Percentiles rank a stretch among this genome's conserved stretches.
Evolutionary conservation across 2,113 vertebrate genomes (phyloP).

Genomic region (Siniperca knerii): DNA sequence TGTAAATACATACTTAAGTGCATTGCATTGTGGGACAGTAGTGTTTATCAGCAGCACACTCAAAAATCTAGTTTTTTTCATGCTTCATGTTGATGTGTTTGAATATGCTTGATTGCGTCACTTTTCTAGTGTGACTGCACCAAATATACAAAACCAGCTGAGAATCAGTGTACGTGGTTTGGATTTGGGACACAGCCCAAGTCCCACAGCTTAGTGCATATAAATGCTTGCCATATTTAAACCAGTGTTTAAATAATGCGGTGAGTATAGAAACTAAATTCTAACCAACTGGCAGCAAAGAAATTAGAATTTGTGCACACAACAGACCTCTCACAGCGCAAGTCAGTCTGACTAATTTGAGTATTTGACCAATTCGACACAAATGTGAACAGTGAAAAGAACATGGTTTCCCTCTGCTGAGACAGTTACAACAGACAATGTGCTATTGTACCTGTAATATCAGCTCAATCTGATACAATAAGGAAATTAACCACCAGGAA

Average conservation of each 20-base stretch:
- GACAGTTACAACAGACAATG: background rate
- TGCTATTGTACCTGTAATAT: background rate
- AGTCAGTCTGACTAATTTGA: background rate
- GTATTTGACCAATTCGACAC: background rate
- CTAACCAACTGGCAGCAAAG: background rate
- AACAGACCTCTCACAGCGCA: background rate
- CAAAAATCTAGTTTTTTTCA: too few relatives aligned
- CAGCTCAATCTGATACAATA: background rate
- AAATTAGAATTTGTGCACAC: background rate
- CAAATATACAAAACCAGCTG: background rate
- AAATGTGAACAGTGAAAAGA: background rate
- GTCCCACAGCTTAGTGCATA: background rate
- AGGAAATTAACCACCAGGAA: constrained; percentile 19
- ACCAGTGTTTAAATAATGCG: background rate
- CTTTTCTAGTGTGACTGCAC: background rate
- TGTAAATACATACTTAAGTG: background rate
- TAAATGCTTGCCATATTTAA: background rate
- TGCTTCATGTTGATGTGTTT: background rate
- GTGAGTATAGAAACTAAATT: background rate
- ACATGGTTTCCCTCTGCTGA: background rate
- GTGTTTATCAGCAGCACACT: background rate
- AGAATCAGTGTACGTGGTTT: background rate
- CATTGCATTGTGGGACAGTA: background rate
- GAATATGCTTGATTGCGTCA: background rate
- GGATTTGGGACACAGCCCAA: too few relatives aligned